Percentiles rank a stretch among this genome's conserved stretches.
Conservation (phyloP, 2,797 vertebrate genomes). For the Melanotaenia maccullochi region DNA sequence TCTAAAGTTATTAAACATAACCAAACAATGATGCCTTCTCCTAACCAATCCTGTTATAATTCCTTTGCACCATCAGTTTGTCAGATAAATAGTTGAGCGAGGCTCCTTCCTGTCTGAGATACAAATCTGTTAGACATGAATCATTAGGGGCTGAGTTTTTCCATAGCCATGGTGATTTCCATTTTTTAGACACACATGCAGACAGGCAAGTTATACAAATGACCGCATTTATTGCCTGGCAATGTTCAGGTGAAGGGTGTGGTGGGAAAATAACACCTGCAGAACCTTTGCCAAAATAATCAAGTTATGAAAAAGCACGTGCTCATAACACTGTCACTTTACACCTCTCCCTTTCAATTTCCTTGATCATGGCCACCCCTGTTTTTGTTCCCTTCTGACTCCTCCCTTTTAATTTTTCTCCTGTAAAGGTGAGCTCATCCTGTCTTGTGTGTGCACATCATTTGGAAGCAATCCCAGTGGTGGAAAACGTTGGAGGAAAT, state of each 20-base stretch:
- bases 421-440: background rate
- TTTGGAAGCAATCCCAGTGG: background rate
- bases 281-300: slow-evolving; percentile 50
- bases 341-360: too few relatives aligned
- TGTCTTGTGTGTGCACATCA: background rate
- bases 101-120: background rate
- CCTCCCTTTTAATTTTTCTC: background rate
- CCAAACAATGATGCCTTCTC: background rate
- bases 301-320: slow-evolving; percentile 51
- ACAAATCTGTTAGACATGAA: background rate
- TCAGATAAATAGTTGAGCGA: background rate
- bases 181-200: background rate
- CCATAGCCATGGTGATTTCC: background rate
- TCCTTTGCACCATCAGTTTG: background rate
- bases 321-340: background rate
- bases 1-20: background rate
- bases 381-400: background rate
- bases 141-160: background rate
- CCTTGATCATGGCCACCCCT: background rate
- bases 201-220: background rate
- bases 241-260: slow-evolving; percentile 51
- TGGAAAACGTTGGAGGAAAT: background rate
- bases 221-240: slow-evolving; percentile 12
- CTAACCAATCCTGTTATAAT: background rate
- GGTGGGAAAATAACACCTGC: slow-evolving; percentile 63